Evolutionary conservation across 35 echinoderm and acorn worm species (phyloP).

Genomic region (Heliocidaris erythrogramma): DNA sequence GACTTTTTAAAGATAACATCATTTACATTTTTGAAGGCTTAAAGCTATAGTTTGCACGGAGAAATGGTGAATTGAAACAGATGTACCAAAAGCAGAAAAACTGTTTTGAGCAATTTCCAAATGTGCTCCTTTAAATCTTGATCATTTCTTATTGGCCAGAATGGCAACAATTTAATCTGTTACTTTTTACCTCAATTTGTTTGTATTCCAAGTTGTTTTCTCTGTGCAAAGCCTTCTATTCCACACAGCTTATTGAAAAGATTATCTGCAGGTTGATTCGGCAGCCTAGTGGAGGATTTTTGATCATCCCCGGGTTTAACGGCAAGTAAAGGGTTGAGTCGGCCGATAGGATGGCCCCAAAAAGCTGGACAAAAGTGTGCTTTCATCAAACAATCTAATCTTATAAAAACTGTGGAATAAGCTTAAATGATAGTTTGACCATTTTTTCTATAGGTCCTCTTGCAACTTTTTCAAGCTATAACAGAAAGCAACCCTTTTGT

Average conservation of each 20-base stretch:
- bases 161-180: not conserved
- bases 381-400: not conserved
- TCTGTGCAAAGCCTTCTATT: slow-evolving; percentile 78
- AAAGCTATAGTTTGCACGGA: slow-evolving; percentile 30
- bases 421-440: not conserved
- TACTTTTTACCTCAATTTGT: slow-evolving; percentile 18
- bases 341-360: slow-evolving; percentile 45
- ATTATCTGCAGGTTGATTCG: not conserved
- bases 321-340: slow-evolving; percentile 37
- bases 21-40: slow-evolving; percentile 35
- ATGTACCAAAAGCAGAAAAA: not conserved
- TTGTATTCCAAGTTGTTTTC: slow-evolving; percentile 58
- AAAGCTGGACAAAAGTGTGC: slow-evolving; percentile 23
- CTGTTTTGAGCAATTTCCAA: not conserved
- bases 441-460: not conserved
- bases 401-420: not conserved
- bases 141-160: not conserved
- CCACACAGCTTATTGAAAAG: slow-evolving; percentile 33
- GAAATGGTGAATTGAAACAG: slow-evolving; percentile 25
- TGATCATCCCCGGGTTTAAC: slow-evolving; percentile 63
- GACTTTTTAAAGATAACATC: slow-evolving; percentile 2
- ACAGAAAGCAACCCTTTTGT: not conserved
- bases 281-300: slow-evolving; percentile 83
- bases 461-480: not conserved
- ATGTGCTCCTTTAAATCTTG: not conserved